Base-by-base conservation (phyloP, 2,113 vertebrate species). In the Trichomycterus rosablanca region DNA sequence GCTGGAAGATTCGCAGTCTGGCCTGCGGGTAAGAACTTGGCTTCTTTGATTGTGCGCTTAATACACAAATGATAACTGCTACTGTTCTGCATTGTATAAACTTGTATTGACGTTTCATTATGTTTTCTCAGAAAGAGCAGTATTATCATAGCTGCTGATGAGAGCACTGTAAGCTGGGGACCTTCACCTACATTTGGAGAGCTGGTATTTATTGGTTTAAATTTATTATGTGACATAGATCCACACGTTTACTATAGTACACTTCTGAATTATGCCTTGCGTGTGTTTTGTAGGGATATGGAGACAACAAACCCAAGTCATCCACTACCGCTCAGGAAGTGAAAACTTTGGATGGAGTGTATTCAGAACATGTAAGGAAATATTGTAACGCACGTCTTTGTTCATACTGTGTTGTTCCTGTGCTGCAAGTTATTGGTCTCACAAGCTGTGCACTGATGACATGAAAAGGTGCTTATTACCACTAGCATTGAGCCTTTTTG, bases 101-200 rank as follows among this genome's bases (percentile, higher is more conserved):
- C n/a, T 37, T 22, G 24, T 7, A 30, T 30, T 30, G 3, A 7
- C 3, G 7, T 11, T 45, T 16, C 7, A 40, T 11, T 62, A 5
- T 66, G 35, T 2, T 44, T 19, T 67, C 12, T 60, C 81, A 98
- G 95, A 76, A 98, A 97, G 67, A 97, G 95, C 88, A 97, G 93
- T 66, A 89, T 97, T 56, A 87, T 97, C 1, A 86, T 97, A 37
- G 94, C 94, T 0, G 95, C 95, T 0, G 95, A 98, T 7, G 95
- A 98, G 77, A 97, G 94, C 78, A 97, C 93, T 3, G 95, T 98
- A 82, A 96, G 93, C 81, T 98, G 93, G 92, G 95, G 95, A 0
- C 94, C 94, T 0, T 96, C 94, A 0, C 94, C 95, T 0, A 96
- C 94, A 7, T 97, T 91, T 2, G 94, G 94, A 64, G 95, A 98